Evolutionary conservation across 92 coral and sea anemone species (phyloP).

Genomic region (Zoanthus solanderi): DNA sequence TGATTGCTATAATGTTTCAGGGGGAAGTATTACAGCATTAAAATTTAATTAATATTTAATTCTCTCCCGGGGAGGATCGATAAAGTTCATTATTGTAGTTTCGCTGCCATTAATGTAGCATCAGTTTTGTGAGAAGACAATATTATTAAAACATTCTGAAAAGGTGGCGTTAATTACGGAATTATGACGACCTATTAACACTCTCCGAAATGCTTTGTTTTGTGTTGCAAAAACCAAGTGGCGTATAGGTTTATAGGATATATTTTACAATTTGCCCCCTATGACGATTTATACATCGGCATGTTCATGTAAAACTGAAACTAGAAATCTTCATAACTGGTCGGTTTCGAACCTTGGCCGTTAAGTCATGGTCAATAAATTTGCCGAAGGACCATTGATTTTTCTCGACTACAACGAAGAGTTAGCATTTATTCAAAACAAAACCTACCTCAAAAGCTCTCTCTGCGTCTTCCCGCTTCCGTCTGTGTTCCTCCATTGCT

Average conservation of each 20-base stretch:
- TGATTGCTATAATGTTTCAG: no score
- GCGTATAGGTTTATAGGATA: neutral
- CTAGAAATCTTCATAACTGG: neutral
- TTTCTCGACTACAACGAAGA: neutral
- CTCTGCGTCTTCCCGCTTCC: constrained; percentile 95
- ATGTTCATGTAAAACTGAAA: neutral
- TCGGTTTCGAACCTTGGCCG: neutral
- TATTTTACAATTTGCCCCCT: no score
- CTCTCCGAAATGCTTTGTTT: neutral
- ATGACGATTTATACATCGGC: no score
- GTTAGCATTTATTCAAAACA: neutral
- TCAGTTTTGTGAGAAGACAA: neutral
- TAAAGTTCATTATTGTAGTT: neutral
- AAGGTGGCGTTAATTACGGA: neutral
- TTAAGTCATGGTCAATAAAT: neutral
- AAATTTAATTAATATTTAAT: neutral
- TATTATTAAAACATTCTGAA: neutral
- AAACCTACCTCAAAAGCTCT: constrained; percentile 86
- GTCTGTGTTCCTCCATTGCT: constrained; percentile 80
- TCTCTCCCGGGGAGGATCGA: neutral
- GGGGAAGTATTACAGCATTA: no score
- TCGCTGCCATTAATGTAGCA: neutral
- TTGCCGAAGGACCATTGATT: neutral
- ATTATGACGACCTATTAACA: neutral
- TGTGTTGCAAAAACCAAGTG: neutral